phyloP scores from a whole-genome alignment of 2,888 invertebrate genomes.

The Thumatha senex region DNA sequence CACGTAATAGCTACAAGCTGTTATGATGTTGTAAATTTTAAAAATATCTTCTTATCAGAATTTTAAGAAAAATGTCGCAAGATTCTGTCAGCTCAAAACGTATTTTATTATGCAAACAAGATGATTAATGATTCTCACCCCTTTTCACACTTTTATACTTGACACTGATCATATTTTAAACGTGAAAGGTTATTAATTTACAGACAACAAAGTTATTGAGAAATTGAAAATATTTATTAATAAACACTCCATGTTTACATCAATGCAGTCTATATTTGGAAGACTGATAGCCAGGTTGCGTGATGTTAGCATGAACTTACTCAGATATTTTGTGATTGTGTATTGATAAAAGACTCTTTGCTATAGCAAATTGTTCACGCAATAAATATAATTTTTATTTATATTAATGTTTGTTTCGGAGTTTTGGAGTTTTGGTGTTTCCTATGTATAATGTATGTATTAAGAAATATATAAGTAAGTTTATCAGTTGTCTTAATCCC shows the following conservation, averaged over 20 bases:
- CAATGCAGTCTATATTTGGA: neutral
- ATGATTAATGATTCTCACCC: slow-evolving; percentile 1
- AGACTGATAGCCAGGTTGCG: slow-evolving; percentile 6
- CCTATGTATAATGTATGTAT: no score
- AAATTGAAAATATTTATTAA: slow-evolving; percentile 2
- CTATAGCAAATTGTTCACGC: no score
- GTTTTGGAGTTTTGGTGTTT: no score
- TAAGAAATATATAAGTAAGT: no score
- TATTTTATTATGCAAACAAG: slow-evolving; percentile 1
- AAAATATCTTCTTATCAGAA: neutral
- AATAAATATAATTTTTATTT: no score
- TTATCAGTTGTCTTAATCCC: no score
- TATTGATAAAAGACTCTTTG: no score
- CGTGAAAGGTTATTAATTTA: slow-evolving; percentile 1
- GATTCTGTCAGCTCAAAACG: neutral
- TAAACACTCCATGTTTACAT: neutral
- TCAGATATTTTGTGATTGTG: neutral
- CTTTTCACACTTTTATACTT: neutral
- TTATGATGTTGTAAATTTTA: no score
- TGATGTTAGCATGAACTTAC: neutral
- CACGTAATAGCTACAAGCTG: no score
- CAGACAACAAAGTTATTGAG: neutral
- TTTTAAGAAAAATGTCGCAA: neutral
- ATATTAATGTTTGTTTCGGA: no score
- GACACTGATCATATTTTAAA: neutral